Evolutionary conservation across 1,140 invertebrate species (phyloP).

Genomic region (Drepana arcuata): DNA sequence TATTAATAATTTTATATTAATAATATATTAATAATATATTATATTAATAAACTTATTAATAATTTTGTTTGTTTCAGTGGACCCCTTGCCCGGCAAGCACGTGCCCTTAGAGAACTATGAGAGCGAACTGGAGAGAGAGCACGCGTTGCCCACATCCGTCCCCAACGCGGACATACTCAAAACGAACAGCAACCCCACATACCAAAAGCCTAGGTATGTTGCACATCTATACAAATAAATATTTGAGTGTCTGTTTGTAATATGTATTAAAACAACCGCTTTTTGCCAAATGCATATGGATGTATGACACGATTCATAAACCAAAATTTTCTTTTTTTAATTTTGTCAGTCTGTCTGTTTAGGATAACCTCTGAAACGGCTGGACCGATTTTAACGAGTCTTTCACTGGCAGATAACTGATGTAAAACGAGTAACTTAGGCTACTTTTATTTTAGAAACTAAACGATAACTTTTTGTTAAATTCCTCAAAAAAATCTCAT

Average conservation of each 20-base stretch:
- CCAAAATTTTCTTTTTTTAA: neutral
- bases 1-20: neutral
- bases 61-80: constrained; percentile 45
- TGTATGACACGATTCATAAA: neutral
- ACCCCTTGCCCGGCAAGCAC: constrained; percentile 67
- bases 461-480: too few species aligned
- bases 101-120: constrained; percentile 73
- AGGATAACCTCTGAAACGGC: too few species aligned
- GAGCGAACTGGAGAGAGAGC: constrained; percentile 77
- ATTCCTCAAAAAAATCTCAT: too few species aligned
- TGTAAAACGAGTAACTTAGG: too few species aligned
- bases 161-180: constrained; percentile 80
- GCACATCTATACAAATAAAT: too few species aligned
- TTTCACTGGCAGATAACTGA: too few species aligned
- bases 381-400: too few species aligned
- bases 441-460: too few species aligned
- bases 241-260: neutral
- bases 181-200: constrained; percentile 79
- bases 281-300: neutral
- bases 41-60: too few species aligned
- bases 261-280: neutral
- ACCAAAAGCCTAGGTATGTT: constrained; percentile 77
- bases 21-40: neutral
- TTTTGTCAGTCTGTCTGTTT: too few species aligned
- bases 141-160: constrained; percentile 78